phyloP scores from a whole-genome alignment of 2,797 vertebrate species.

The Spinibarbus caldwelli region DNA sequence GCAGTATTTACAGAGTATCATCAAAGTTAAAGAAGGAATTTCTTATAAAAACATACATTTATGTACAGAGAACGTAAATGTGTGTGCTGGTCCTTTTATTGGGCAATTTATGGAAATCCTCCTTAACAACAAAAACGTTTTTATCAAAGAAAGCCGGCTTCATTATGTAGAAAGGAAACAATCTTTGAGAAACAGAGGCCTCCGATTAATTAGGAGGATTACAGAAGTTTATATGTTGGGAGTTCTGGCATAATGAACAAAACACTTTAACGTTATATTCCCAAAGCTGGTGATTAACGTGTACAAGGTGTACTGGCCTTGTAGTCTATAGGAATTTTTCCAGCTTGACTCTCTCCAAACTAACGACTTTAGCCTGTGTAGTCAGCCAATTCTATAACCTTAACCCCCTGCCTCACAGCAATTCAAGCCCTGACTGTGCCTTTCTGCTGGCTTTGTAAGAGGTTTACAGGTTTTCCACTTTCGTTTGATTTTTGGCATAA shows the following conservation, averaged over 20 bases:
- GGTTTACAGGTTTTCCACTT: slow-evolving; percentile 64
- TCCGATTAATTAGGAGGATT: not conserved
- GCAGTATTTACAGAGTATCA: not conserved
- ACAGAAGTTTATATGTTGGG: not conserved
- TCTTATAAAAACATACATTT: not conserved
- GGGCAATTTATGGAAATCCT: slow-evolving; percentile 1
- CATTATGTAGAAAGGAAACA: not conserved
- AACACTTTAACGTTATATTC: not conserved
- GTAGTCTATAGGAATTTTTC: slow-evolving; percentile 15
- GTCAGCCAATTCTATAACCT: slow-evolving; percentile 62
- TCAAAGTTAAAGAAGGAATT: not conserved
- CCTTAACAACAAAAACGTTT: not conserved
- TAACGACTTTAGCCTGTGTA: slow-evolving; percentile 43
- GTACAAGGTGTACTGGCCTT: slow-evolving; percentile 14
- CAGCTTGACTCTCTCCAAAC: slow-evolving; percentile 18
- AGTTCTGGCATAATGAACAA: not conserved
- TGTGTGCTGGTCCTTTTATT: slow-evolving; percentile 7
- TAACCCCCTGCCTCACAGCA: slow-evolving; percentile 65
- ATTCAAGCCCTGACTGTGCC: slow-evolving; percentile 63
- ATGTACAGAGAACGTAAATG: not conserved
- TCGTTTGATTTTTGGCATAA: slow-evolving; percentile 45
- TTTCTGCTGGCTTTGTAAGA: slow-evolving; percentile 68
- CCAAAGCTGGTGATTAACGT: slow-evolving; percentile 21
- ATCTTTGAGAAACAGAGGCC: slow-evolving; percentile 11
- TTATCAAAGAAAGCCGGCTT: not conserved